Evolutionary conservation across 2,797 vertebrate species (phyloP), one percentile per base, ranked within the genome.

Genomic region (Halcyon leucocephala): DNA sequence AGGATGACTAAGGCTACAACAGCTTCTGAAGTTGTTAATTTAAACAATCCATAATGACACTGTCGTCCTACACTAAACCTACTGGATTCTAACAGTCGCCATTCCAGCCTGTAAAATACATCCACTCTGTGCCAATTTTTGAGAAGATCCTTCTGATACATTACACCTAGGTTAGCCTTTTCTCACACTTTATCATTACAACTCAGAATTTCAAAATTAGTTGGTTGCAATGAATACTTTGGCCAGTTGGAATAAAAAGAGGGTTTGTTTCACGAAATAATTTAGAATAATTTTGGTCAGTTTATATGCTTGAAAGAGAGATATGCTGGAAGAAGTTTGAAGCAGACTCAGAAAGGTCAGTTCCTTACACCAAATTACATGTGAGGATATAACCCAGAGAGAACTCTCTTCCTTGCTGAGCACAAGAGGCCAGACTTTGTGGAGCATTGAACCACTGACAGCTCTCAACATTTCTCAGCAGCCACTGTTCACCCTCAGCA

Each of bases 21-120:
- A 83, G 14, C 49, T 94, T 87, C 78, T 89, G 78, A 91, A 94
- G 37, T 16, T 86, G 64, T 83, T 71, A 60, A 60, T 60, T 90
- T 84, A 77, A 94, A 89, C 66, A 87, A 92, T 78, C 28, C 42
- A 22, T 24, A 51, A 60, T 49, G 31, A 49, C 55, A 60, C 41
- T 61, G 29, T 83, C 44, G 20, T 83, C 61, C 46, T 81, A 51
- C 65, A 22, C 28, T 79, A 91, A 91, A 71, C 69, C 49, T 73
- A 71, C n/a, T 61, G 52, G 41, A 77, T 85, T 86, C 44, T 60
- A 80, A 18, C 49, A 81, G 46, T 76, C 54, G 49, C 10, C 52
- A 51, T 51, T 82, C 33, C 74, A 86, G 67, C 11, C 46, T 42
- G 22, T 62, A 65, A 85, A 81, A 72, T 61, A 21, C 25, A 81